A percentile compares a stretch with the other conserved stretches of the same genome.
phyloP scores from a whole-genome alignment of 2,888 invertebrate genomes.

The Leptura quadrifasciata region DNA sequence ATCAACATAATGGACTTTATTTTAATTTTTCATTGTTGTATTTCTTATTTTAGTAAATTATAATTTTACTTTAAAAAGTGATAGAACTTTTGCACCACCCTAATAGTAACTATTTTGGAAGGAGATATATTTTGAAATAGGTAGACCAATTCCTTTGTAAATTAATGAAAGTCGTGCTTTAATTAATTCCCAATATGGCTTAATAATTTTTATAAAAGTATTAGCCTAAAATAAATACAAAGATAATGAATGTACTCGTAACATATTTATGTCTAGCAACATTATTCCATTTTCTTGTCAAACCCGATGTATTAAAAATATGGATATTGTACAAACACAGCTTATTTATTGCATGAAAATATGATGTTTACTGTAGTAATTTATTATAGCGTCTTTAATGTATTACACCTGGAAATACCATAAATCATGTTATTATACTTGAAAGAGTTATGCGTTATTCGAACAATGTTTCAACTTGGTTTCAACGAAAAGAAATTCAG shows the following conservation, averaged over 20 bases:
- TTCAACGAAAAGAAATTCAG: not conserved
- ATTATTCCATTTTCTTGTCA: conserved; percentile 4
- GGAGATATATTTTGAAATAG: no score
- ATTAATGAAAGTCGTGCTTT: no score
- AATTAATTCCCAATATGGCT: no score
- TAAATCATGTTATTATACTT: not conserved
- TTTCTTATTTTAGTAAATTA: no score
- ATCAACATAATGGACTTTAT: no score
- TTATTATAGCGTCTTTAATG: not conserved
- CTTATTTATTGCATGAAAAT: not conserved
- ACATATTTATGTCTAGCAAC: not conserved
- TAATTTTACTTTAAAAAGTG: no score
- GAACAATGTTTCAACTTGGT: conserved; percentile 3
- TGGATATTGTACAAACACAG: not conserved
- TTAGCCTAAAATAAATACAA: not conserved
- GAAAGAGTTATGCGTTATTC: not conserved
- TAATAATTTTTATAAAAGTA: no score
- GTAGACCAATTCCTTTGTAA: no score
- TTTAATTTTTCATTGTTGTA: no score
- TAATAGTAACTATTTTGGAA: no score
- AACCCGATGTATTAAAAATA: not conserved
- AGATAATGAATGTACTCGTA: conserved; percentile 2
- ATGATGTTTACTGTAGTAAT: conserved; percentile 4
- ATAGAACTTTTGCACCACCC: no score
- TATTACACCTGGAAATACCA: conserved; percentile 2